Base-by-base conservation (phyloP, 2,888 invertebrate genomes). In the Chaetoderma sp. region DNA sequence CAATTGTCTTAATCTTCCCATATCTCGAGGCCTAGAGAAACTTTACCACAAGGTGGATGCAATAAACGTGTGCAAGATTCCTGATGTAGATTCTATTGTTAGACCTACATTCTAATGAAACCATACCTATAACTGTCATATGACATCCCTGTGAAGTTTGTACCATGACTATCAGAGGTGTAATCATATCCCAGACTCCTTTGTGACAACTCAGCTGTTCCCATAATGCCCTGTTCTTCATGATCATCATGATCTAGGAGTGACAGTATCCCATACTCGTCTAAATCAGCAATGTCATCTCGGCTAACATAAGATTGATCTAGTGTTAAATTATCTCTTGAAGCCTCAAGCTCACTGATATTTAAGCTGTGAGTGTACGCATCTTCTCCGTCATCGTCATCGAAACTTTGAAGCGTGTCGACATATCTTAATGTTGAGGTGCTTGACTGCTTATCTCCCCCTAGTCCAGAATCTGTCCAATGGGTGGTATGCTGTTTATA, bases 331-430 rank as follows among this genome's bases (percentile, higher is more conserved):
- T 81, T 79, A 67, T 80, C 81, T 60, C 77, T 78, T 21, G 83
- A 83, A 4, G 80, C 83, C 65, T 83, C 83, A 54, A 81, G 68
- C 65, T 83, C 83, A 71, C 82, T 82, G 57, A 83, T 81, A 63
- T 83, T 81, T 32, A 81, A 70, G 68, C 74, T 73, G 28, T 78
- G 79, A 33, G 80, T 80, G 58, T 80, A 81, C 10, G 75, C 69
- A 13, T 71, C 72, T 27, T 76, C 73, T 1, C 75, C 74, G n/a
- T 77, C 74, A 45, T 76, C 77, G n/a, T 60, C 60, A 30, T 80
- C 78, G 56, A 77, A 78, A 63, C 79, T 78, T 10, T 72, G 69
- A 54, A 80, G 79, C 4, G 77, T 65, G 49, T 76, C 75, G 36
- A 76, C 68, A 28, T 79, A 78, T 49, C 75, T 71, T 33, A 79